phyloP scores from a whole-genome alignment of 2,113 vertebrate species.

The Prionailurus bengalensis region DNA sequence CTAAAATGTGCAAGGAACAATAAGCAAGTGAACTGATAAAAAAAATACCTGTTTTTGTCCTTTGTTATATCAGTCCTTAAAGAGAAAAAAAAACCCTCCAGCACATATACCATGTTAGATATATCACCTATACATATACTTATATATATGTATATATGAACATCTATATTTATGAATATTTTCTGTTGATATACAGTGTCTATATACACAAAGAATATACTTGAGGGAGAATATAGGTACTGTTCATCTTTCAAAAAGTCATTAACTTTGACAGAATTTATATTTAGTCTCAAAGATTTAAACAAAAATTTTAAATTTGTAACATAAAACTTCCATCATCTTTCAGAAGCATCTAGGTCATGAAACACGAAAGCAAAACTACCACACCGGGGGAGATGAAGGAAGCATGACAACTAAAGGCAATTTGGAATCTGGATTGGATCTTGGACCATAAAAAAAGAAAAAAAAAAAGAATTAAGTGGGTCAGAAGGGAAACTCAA shows the following conservation, averaged over 20 bases:
- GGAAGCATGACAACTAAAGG: neutral
- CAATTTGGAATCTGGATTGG: neutral
- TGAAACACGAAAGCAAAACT: neutral
- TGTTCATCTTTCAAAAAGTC: neutral
- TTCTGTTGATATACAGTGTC: neutral
- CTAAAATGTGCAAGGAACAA: neutral
- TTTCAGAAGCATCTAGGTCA: neutral
- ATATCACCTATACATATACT: neutral
- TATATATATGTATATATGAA: neutral
- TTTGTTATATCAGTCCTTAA: neutral
- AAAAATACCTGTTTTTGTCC: neutral
- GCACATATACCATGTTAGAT: neutral
- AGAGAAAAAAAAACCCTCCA: neutral
- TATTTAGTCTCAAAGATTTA: neutral
- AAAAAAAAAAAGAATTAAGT: neutral
- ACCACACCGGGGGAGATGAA: neutral
- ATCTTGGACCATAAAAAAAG: neutral
- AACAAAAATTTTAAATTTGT: neutral
- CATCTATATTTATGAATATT: neutral
- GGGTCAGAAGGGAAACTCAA: neutral
- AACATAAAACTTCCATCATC: neutral
- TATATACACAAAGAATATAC: neutral
- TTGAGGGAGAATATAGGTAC: slow-evolving; percentile 4
- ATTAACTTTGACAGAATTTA: neutral
- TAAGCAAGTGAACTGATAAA: neutral